Conservation (phyloP, 2,113 vertebrate genomes). For the Odontesthes bonariensis region DNA sequence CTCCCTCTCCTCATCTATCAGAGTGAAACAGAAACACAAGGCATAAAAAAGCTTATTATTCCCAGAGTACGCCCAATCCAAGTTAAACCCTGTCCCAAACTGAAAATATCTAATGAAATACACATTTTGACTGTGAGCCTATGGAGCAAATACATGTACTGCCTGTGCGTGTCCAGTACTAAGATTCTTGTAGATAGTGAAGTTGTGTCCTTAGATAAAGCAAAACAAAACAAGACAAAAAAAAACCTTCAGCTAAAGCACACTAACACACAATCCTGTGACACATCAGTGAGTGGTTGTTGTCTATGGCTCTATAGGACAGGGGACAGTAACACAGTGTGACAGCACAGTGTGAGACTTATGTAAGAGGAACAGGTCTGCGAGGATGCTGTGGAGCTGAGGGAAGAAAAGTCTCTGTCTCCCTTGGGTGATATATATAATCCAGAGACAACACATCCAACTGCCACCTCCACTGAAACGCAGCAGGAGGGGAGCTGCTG, state of each 20-base stretch:
- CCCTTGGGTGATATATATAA: constrained; percentile 51
- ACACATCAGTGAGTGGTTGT: constrained; percentile 37
- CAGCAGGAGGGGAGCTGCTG: constrained; percentile 51
- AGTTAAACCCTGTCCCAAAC: background rate
- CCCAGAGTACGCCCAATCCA: background rate
- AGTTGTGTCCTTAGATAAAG: constrained; percentile 31
- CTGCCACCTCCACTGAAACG: constrained; percentile 44
- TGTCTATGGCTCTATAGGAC: constrained; percentile 40
- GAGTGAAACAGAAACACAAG: constrained; percentile 19
- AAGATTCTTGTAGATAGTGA: constrained; percentile 8
- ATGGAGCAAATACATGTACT: background rate
- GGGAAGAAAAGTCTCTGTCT: constrained; percentile 24
- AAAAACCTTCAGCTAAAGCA: constrained; percentile 21
- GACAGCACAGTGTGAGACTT: constrained; percentile 55
- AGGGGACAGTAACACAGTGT: constrained; percentile 44
- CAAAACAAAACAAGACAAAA: too few species aligned
- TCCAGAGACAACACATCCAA: constrained; percentile 32
- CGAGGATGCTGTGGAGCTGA: constrained; percentile 37
- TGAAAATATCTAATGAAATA: constrained; percentile 8
- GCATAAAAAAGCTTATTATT: constrained; percentile 3
- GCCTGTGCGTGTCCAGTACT: constrained; percentile 14
- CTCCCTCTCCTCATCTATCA: constrained; percentile 33
- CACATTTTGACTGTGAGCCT: constrained; percentile 11
- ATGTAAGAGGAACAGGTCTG: constrained; percentile 54
- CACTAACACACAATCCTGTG: constrained; percentile 1